These are phyloP conservation scores for Ptyas mucosa DNA, from an alignment of 2,113 vertebrate genomes.

Conservation along the genomic window DNA sequence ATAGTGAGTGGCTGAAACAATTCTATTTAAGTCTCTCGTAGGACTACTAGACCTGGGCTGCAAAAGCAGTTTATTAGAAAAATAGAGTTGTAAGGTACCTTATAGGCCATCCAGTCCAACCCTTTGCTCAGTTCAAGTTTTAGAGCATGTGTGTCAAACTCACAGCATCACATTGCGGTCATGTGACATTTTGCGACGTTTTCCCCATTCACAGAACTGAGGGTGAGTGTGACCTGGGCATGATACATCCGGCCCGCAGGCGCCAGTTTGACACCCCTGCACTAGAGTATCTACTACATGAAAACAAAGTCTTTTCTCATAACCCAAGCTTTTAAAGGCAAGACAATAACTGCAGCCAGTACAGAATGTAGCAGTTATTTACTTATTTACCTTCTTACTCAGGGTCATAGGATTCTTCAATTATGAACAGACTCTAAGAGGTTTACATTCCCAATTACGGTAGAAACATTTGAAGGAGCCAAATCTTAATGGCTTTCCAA, in stretches of 20 bases:
- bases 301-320: neutral
- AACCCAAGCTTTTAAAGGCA: neutral
- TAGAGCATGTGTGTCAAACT: neutral
- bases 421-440: neutral
- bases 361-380: neutral
- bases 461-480: neutral
- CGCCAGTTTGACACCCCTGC: too few species aligned
- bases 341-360: neutral
- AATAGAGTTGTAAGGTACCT: neutral
- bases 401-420: neutral
- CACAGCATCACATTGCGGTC: too few species aligned
- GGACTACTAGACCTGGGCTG: neutral
- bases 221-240: too few species aligned
- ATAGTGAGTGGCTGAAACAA: neutral
- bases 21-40: constrained; percentile 1
- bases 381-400: neutral
- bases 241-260: too few species aligned
- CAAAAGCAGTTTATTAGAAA: neutral
- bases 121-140: neutral
- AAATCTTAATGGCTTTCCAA: neutral
- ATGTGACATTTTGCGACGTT: too few species aligned
- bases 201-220: too few species aligned
- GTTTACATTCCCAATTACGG: neutral
- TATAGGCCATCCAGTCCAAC: neutral
- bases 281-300: neutral